phyloP scores from a whole-genome alignment of 2,797 vertebrate genomes.

The Trichosurus vulpecula region DNA sequence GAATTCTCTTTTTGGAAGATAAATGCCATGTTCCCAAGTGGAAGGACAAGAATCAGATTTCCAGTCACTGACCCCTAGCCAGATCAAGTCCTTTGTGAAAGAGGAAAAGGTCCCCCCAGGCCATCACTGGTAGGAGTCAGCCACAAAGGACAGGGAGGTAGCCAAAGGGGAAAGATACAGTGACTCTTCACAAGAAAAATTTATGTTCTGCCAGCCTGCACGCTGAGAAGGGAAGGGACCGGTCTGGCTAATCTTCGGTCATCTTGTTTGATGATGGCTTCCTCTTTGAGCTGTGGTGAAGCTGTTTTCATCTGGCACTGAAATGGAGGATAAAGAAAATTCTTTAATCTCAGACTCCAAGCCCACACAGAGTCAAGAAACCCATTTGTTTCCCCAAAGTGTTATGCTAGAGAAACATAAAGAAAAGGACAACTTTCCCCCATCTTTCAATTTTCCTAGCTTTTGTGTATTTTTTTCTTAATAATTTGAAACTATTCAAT shows the following conservation, averaged over 20 bases:
- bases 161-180: slow-evolving; percentile 83
- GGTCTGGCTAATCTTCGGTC: slow-evolving; percentile 85
- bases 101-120: slow-evolving; percentile 92
- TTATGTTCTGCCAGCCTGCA: slow-evolving; percentile 68
- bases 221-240: slow-evolving; percentile 88
- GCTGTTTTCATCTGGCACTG: slow-evolving; percentile 67
- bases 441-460: slow-evolving; percentile 72
- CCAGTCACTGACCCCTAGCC: slow-evolving; percentile 95
- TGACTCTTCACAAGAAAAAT: slow-evolving; percentile 86
- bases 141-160: slow-evolving; percentile 82
- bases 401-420: slow-evolving; percentile 56
- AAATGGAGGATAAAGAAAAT: slow-evolving; percentile 71
- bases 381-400: slow-evolving; percentile 51
- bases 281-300: slow-evolving; percentile 84
- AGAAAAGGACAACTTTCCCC: slow-evolving; percentile 57
- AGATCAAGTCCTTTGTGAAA: slow-evolving; percentile 98
- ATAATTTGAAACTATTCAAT: slow-evolving; percentile 80
- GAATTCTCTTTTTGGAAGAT: slow-evolving; percentile 97
- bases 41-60: slow-evolving; percentile 93
- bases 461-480: slow-evolving; percentile 80
- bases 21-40: slow-evolving; percentile 90
- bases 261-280: slow-evolving; percentile 86
- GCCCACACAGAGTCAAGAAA: slow-evolving; percentile 82
- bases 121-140: slow-evolving; percentile 89
- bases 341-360: no score